phyloP scores from a whole-genome alignment of 2,888 invertebrate genomes.

The Apomyelois bistriatella region DNA sequence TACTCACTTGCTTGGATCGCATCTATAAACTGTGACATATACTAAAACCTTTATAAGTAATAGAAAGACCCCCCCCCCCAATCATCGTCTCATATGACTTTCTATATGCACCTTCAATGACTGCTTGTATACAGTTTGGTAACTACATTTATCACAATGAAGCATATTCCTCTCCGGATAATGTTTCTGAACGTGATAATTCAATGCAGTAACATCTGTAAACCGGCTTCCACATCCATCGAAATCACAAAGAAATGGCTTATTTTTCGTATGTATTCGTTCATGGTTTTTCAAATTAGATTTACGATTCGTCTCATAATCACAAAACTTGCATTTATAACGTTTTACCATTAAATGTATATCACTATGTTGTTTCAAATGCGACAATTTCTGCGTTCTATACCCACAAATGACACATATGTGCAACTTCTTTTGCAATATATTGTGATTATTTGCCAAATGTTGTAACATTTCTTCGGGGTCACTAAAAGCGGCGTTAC shows the following conservation, averaged over 20 bases:
- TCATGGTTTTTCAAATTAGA: slow-evolving; percentile 43
- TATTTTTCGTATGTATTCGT: slow-evolving; percentile 32
- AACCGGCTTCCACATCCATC: slow-evolving; percentile 27
- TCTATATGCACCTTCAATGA: slow-evolving; percentile 41
- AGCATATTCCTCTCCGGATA: slow-evolving; percentile 33
- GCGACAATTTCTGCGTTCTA: slow-evolving; percentile 32
- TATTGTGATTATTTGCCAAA: slow-evolving; percentile 25
- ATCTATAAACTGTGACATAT: no score
- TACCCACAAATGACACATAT: slow-evolving; percentile 36
- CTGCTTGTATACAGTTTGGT: slow-evolving; percentile 45
- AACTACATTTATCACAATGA: slow-evolving; percentile 49
- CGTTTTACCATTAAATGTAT: slow-evolving; percentile 27
- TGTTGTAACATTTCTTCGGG: slow-evolving; percentile 26
- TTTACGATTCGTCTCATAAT: slow-evolving; percentile 34
- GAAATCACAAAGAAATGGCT: slow-evolving; percentile 30
- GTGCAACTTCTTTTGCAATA: slow-evolving; percentile 18
- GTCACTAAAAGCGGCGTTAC: slow-evolving; percentile 29
- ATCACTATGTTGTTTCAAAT: slow-evolving; percentile 34
- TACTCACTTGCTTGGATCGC: no score
- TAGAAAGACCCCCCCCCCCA: no score
- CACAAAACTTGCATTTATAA: slow-evolving; percentile 31
- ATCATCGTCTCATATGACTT: slow-evolving; percentile 31
- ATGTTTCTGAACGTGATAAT: slow-evolving; percentile 43
- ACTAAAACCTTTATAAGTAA: no score
- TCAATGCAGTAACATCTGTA: slow-evolving; percentile 34